Base-by-base conservation (phyloP, 1,140 invertebrate species). In the Brachionus asplanchnoidis region DNA sequence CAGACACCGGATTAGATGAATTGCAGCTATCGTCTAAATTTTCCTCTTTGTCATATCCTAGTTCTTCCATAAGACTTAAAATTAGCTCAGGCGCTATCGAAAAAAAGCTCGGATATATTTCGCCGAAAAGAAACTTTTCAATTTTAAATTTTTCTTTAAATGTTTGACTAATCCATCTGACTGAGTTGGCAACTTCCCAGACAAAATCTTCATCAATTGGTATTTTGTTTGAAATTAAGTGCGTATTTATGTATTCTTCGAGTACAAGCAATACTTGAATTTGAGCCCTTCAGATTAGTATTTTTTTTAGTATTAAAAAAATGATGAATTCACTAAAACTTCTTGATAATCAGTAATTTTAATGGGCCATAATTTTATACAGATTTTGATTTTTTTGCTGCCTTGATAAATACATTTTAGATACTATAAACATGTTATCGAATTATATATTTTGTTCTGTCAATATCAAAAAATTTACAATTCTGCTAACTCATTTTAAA, bases 131-230 rank as follows among this genome's bases (percentile, higher is more conserved):
- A 46, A 82, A 82, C 23, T 46, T 60, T 26, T 82, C 79, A 5
- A 68, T 82, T 82, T 82, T 82, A 68, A 82, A 82, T 44, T 60
- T 56, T 65, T 82, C 53, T 68, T 82, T 82, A 68, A 65, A 82
- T 12, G 23, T 65, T 36, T 82, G 79, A 36, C 79, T 82, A 6
- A 82, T 28, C 79, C 79, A 82, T 44, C 79, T 42, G 9, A 82
- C n/a, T 11, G 65, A 65, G 40, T 82, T 82, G 56, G 53, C 79
- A 17, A 65, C 23, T 82, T 82, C 79, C 79, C 79, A 82, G 11
- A 82, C 53, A 60, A 68, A 65, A 65, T 82, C 79, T 26, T 82
- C 79, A 68, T 82, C 79, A 12, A 82, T 36, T 17, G 40, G 56
- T 12, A 26, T 20, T 68, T 82, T 68, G 36, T 65, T 23, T 9